Percentiles rank a stretch among this genome's conserved stretches.
These are phyloP conservation scores for Selene dorsalis DNA, from an alignment of 2,797 vertebrate species.

Conservation along the genomic window DNA sequence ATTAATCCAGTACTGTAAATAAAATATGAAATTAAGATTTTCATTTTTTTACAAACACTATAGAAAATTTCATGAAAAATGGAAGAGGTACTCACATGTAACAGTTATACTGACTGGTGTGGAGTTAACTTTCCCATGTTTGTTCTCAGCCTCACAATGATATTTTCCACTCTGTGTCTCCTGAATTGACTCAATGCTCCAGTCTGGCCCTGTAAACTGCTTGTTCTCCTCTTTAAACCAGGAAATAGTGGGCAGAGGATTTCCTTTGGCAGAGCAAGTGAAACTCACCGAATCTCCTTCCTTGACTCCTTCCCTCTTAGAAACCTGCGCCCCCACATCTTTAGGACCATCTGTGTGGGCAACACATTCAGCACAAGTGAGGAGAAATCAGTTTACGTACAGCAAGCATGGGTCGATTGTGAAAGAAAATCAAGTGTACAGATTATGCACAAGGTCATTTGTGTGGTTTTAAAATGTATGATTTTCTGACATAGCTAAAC, in stretches of 20 bases:
- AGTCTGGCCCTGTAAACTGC: accelerated
- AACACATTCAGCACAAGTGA: conserved; percentile 2
- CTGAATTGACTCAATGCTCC: accelerated
- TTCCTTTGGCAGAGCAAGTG: conserved; percentile 65
- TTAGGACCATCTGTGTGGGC: conserved; percentile 70
- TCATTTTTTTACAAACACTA: neutral
- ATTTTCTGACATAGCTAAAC: neutral
- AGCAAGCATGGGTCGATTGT: neutral
- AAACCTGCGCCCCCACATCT: accelerated
- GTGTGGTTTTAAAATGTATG: neutral
- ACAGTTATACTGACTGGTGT: conserved; percentile 4
- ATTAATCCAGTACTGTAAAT: neutral
- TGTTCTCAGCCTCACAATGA: conserved; percentile 63
- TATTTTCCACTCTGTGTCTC: conserved; percentile 56
- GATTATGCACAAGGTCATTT: neutral
- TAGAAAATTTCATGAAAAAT: neutral
- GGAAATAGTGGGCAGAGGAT: conserved; percentile 10
- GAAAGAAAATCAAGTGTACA: neutral
- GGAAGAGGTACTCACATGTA: conserved; percentile 65
- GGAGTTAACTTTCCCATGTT: neutral
- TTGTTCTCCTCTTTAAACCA: conserved; percentile 46
- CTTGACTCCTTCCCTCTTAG: neutral
- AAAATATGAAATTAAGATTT: neutral
- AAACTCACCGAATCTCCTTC: conserved; percentile 53
- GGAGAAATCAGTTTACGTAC: neutral